Percentiles rank a stretch among this genome's conserved stretches.
Conservation (phyloP, 2,113 vertebrate genomes). For the Crotalus helleri region DNA sequence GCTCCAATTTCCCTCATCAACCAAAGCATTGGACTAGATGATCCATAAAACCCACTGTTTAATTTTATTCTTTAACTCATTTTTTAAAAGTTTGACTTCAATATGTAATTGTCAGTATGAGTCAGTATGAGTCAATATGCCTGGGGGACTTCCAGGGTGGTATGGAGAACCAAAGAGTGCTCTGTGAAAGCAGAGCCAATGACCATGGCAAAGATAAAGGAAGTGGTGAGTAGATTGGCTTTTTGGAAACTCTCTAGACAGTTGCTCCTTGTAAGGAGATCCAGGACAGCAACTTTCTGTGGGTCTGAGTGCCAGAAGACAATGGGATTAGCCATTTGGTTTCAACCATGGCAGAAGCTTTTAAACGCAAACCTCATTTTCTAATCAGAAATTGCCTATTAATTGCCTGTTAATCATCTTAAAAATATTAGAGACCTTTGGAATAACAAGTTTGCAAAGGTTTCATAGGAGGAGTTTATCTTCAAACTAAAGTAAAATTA, state of each 20-base stretch:
- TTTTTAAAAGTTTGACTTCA: neutral
- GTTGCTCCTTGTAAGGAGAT: neutral
- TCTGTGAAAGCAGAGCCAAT: neutral
- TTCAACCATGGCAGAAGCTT: neutral
- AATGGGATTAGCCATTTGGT: neutral
- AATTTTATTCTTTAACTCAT: neutral
- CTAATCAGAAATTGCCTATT: neutral
- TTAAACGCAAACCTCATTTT: neutral
- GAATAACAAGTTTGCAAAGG: neutral
- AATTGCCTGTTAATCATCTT: neutral
- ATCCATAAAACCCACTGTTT: neutral
- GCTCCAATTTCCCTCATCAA: neutral
- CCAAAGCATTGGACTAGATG: neutral
- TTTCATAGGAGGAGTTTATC: neutral
- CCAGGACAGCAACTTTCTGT: neutral
- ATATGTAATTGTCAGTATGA: neutral
- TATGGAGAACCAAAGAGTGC: neutral
- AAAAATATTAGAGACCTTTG: neutral
- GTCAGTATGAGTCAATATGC: neutral
- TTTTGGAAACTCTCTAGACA: neutral
- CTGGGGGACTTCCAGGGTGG: neutral
- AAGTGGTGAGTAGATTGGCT: neutral
- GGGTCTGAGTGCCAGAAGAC: neutral
- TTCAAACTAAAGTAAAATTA: neutral
- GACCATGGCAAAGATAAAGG: neutral